phyloP scores from a whole-genome alignment of 2,113 vertebrate genomes.

The Bungarus multicinctus region DNA sequence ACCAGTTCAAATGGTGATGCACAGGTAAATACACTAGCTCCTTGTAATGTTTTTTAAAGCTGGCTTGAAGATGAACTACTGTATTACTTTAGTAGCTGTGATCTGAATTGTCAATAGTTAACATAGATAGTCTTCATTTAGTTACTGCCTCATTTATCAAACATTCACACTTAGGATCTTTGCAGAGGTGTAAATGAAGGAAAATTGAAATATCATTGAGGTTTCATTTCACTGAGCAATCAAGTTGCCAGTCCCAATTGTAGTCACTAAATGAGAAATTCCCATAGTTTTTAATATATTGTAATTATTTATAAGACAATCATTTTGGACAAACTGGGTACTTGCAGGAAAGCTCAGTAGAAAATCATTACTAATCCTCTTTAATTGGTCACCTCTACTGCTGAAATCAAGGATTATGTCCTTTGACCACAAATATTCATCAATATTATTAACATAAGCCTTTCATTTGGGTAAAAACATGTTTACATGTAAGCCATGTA shows the following conservation, averaged over 20 bases:
- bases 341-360: slow-evolving; percentile 43
- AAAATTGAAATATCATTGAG: not conserved
- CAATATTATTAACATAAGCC: slow-evolving; percentile 35
- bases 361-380: slow-evolving; percentile 57
- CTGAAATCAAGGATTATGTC: slow-evolving; percentile 58
- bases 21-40: not conserved
- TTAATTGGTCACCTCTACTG: slow-evolving; percentile 41
- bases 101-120: slow-evolving; percentile 42
- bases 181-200: not conserved
- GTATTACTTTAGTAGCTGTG: not conserved
- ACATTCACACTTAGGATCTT: not conserved
- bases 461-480: slow-evolving; percentile 19
- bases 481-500: slow-evolving; percentile 29
- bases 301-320: slow-evolving; percentile 53
- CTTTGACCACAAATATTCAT: slow-evolving; percentile 46
- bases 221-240: not conserved
- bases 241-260: not conserved
- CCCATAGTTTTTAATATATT: slow-evolving; percentile 48
- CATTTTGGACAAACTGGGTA: slow-evolving; percentile 53
- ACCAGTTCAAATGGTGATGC: not conserved
- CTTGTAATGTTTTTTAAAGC: not conserved
- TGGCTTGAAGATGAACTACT: not conserved
- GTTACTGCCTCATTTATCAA: not conserved
- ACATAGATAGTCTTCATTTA: not conserved
- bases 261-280: not conserved